phyloP scores from a whole-genome alignment of 2,797 vertebrate species.

The Podarcis siculus region DNA sequence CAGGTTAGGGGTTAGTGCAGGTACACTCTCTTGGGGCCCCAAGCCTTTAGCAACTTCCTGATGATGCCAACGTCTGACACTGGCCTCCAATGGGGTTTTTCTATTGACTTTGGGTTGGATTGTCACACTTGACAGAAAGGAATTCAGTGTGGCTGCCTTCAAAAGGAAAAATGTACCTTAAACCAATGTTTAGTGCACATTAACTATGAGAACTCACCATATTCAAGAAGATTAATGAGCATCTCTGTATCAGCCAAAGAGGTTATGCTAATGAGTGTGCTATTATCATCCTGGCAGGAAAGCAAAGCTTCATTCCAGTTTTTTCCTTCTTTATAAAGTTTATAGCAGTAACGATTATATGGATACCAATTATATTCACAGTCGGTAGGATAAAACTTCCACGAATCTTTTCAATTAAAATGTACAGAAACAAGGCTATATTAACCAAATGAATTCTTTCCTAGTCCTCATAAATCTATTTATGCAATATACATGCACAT shows the following conservation, averaged over 20 bases:
- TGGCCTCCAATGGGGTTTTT: neutral
- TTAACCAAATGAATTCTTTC: constrained; percentile 35
- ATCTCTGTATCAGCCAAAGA: constrained; percentile 89
- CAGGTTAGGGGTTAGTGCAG: neutral
- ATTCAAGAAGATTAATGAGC: constrained; percentile 80
- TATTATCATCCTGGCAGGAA: constrained; percentile 79
- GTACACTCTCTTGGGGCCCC: neutral
- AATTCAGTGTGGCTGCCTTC: neutral
- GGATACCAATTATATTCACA: constrained; percentile 88
- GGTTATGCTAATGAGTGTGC: constrained; percentile 82
- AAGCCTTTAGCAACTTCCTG: neutral
- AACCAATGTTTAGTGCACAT: neutral
- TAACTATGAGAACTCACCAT: constrained; percentile 78
- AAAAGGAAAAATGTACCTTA: neutral
- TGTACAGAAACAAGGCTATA: constrained; percentile 34
- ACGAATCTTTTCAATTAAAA: constrained; percentile 79
- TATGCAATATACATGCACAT: neutral
- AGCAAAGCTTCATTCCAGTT: constrained; percentile 85
- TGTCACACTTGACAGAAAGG: neutral
- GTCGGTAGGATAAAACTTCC: constrained; percentile 87
- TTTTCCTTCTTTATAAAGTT: constrained; percentile 75
- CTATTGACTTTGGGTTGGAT: neutral
- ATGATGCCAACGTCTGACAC: neutral
- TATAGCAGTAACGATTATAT: constrained; percentile 88
- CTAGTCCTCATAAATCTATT: neutral